These are phyloP conservation scores for Drosophila crucigera DNA, from an alignment of 2,888 invertebrate genomes.

Conservation along the genomic window DNA sequence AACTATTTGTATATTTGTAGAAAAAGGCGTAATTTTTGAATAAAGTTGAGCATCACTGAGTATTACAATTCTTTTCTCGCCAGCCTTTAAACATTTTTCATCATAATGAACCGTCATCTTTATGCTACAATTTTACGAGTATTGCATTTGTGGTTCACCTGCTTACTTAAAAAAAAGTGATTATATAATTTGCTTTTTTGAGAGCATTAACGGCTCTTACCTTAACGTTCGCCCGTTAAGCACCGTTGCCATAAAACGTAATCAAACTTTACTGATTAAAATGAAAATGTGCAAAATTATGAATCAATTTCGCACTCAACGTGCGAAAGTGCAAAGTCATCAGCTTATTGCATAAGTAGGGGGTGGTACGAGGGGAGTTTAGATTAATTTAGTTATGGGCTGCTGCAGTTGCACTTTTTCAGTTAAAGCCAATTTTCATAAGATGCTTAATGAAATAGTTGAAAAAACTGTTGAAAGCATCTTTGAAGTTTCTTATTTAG, in stretches of 20 bases:
- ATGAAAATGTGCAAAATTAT: slow-evolving; percentile 71
- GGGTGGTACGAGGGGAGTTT: neutral
- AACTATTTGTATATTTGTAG: neutral
- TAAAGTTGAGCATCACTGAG: neutral
- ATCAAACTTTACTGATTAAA: slow-evolving; percentile 70
- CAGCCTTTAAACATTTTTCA: neutral
- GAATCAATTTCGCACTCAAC: slow-evolving; percentile 66
- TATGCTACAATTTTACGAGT: slow-evolving; percentile 3
- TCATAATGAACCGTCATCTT: neutral
- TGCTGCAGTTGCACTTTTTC: slow-evolving; percentile 12
- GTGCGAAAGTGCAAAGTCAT: slow-evolving; percentile 54
- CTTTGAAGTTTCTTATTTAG: neutral
- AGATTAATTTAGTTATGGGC: neutral
- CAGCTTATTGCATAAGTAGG: slow-evolving; percentile 37
- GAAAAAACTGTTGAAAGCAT: neutral
- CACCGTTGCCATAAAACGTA: slow-evolving; percentile 33
- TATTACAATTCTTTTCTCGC: neutral
- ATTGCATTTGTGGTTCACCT: slow-evolving; percentile 1
- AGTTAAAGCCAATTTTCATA: slow-evolving; percentile 1
- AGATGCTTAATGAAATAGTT: neutral
- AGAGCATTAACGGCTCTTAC: slow-evolving; percentile 6
- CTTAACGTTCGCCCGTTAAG: slow-evolving; percentile 5
- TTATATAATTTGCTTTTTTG: slow-evolving; percentile 20
- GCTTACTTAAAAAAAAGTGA: slow-evolving; percentile 1
- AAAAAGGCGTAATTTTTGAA: neutral